Base-by-base conservation (phyloP, 2,888 invertebrate genomes). In the Trichopria drosophilae region DNA sequence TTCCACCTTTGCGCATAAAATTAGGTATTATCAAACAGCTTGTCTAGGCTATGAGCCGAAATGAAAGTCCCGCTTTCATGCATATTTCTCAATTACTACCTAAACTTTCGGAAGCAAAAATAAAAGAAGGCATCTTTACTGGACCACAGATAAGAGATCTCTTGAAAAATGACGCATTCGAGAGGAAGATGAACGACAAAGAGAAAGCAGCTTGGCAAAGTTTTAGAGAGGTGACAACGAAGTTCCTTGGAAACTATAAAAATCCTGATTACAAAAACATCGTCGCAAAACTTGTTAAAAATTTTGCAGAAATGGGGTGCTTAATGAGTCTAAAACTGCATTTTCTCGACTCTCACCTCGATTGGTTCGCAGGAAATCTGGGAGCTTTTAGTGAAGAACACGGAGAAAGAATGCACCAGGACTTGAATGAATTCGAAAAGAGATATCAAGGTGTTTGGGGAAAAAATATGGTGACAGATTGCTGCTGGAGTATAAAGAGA, bases 261-360 rank as follows among this genome's bases (percentile, higher is more conserved):
- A 46, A 41, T 16, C 31, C 29, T 41, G 49, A 59, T 41, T 60
- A 53, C 37, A 37, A 40, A 26, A 37, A 53, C 35, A 52, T 55
- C 12, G 55, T 58, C 7, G 37, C 47, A 52, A 56, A 49, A 31
- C 55, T 67, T 56, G 29, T 67, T 41, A 34, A 32, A 28, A 44
- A 44, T 20, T 43, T 63, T 20, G 9, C 16, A 10, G 31, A 5
- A 31, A 13, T 43, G 32, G 60, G 56, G 18, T 60, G 61, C 47
- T 52, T 57, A 31, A 68, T 63, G 64, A 60, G 57, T 39, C 55
- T 62, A 18, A 66, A 67, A 50, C 48, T 68, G 15, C 66, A 71
- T 56, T 68, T 57, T 42, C 58, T 69, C 19, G 51, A 58, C 53
- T 56, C 44, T 32, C 70, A 69, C 53, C 24, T 67, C n/a, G n/a